phyloP scores from a whole-genome alignment of 1,140 invertebrate genomes.

The Heliconius hermathena region DNA sequence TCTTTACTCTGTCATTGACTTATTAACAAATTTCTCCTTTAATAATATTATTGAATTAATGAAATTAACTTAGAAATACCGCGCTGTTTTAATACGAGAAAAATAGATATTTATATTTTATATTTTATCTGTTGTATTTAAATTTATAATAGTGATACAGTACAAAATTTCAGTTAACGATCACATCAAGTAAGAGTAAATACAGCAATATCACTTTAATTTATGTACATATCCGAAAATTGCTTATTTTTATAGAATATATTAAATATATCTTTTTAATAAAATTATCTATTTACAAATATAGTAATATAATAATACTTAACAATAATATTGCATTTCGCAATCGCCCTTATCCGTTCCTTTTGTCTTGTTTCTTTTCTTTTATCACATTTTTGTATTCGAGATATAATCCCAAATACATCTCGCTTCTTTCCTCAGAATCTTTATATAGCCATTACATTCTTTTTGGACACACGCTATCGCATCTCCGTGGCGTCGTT shows the following conservation, averaged over 20 bases:
- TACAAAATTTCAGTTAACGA: constrained; percentile 61
- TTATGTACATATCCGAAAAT: constrained; percentile 74
- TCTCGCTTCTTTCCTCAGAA: background rate
- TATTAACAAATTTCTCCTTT: background rate
- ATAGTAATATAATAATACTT: constrained; percentile 70
- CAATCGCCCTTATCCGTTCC: constrained; percentile 61
- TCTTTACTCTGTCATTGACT: constrained; percentile 23
- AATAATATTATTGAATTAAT: constrained; percentile 10
- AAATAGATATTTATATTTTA: constrained; percentile 20
- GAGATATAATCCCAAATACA: constrained; percentile 37
- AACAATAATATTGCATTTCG: constrained; percentile 77
- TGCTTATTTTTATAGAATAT: constrained; percentile 71
- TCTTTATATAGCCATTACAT: constrained; percentile 15
- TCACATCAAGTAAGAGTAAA: constrained; percentile 76
- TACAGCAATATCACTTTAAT: constrained; percentile 59
- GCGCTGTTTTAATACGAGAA: constrained; percentile 34
- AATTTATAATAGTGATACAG: constrained; percentile 35
- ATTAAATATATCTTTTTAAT: constrained; percentile 63
- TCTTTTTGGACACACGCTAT: constrained; percentile 13
- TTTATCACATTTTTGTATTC: constrained; percentile 47
- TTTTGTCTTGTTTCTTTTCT: constrained; percentile 44
- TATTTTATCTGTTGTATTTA: constrained; percentile 11
- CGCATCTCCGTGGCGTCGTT: constrained; percentile 13
- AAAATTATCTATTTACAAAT: constrained; percentile 72
- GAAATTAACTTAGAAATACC: constrained; percentile 32